Evolutionary conservation across 2,797 vertebrate species (phyloP).

Genomic region (Sebastes oblongus): DNA sequence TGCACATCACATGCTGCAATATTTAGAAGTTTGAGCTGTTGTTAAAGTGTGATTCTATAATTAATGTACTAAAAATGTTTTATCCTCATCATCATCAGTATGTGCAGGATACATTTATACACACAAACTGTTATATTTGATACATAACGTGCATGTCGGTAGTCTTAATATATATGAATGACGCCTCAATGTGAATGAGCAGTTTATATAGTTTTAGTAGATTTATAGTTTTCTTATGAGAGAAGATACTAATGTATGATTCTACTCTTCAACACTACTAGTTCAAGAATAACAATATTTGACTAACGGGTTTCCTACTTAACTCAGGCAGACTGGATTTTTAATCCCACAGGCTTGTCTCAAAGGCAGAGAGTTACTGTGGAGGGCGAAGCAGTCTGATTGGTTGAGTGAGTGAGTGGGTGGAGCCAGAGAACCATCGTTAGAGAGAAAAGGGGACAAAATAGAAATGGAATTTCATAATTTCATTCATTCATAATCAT

Average conservation of each 20-base stretch:
- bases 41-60: not conserved
- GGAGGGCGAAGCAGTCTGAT: not conserved
- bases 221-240: not conserved
- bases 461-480: too few relatives aligned
- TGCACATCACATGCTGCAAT: slow-evolving; percentile 25
- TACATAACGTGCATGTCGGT: not conserved
- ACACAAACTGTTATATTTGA: not conserved
- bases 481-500: not conserved
- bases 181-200: not conserved
- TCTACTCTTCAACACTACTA: not conserved
- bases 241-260: not conserved
- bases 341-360: not conserved
- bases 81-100: slow-evolving; percentile 27
- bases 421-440: not conserved
- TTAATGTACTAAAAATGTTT: not conserved
- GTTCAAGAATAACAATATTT: slow-evolving; percentile 3
- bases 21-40: slow-evolving; percentile 17
- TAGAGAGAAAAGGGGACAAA: too few relatives aligned
- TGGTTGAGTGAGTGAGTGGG: not conserved
- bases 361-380: not conserved
- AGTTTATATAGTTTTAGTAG: not conserved
- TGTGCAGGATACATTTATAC: not conserved
- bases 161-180: not conserved
- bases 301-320: not conserved
- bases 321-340: slow-evolving; percentile 1